Conservation (phyloP, 1,140 invertebrate species). For the Cotesia typhae region DNA sequence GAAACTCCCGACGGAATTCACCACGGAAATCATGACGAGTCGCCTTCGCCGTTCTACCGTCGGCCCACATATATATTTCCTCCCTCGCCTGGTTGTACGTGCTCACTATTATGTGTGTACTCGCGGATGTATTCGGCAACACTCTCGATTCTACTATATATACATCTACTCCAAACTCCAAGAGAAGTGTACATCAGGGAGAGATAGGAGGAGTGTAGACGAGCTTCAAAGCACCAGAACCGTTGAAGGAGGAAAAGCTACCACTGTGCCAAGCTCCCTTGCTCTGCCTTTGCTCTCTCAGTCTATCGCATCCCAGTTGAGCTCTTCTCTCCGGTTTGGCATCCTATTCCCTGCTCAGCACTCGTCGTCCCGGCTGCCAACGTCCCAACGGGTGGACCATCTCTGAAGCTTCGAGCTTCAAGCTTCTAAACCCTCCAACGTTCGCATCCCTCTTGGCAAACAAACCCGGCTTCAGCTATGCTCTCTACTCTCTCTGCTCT, state of each 20-base stretch:
- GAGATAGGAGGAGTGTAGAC: background rate
- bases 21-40: constrained; percentile 51
- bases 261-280: constrained; percentile 35
- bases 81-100: too few relatives aligned
- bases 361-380: constrained; percentile 12
- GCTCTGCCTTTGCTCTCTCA: constrained; percentile 38
- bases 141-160: background rate
- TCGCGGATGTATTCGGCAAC: constrained; percentile 13
- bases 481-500: constrained; percentile 11
- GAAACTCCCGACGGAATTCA: constrained; percentile 63
- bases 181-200: too few relatives aligned
- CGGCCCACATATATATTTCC: too few relatives aligned
- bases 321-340: constrained; percentile 6
- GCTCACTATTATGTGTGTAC: background rate
- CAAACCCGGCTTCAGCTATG: constrained; percentile 41
- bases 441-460: constrained; percentile 60
- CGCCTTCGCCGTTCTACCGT: constrained; percentile 29
- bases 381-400: constrained; percentile 38
- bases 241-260: constrained; percentile 39
- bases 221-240: background rate
- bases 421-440: constrained; percentile 55
- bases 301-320: background rate
- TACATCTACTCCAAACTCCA: too few relatives aligned
- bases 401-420: constrained; percentile 28
- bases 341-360: constrained; percentile 13